These are phyloP conservation scores for Ferdinandea cuprea DNA, from an alignment of 2,888 invertebrate species.

Conservation along the genomic window DNA sequence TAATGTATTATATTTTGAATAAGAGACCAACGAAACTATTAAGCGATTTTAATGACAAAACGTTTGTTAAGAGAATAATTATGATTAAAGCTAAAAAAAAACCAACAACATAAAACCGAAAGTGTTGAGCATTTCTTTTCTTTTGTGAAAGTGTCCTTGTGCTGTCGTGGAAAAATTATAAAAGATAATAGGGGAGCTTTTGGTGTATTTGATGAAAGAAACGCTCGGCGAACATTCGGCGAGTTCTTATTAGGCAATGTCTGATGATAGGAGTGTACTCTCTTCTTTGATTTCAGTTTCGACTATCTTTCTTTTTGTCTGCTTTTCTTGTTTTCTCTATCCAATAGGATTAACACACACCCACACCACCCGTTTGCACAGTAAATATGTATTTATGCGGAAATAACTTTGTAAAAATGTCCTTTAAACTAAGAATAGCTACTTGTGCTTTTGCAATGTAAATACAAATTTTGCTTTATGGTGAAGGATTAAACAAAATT, in stretches of 20 bases:
- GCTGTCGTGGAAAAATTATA: not conserved
- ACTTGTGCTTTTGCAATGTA: not conserved
- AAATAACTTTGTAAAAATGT: slow-evolving; percentile 4
- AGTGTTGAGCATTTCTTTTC: slow-evolving; percentile 38
- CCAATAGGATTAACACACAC: not conserved
- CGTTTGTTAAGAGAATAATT: slow-evolving; percentile 37
- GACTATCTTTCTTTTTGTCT: slow-evolving; percentile 36
- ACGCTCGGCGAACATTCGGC: not conserved
- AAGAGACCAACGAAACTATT: slow-evolving; percentile 41
- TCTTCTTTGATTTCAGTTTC: slow-evolving; percentile 35
- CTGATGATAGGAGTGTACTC: not conserved
- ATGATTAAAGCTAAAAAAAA: slow-evolving; percentile 51
- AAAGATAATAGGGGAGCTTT: not conserved
- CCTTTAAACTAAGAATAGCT: not conserved
- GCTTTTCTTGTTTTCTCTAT: slow-evolving; percentile 16
- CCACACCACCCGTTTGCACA: not conserved
- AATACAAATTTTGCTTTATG: not conserved
- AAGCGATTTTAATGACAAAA: slow-evolving; percentile 24
- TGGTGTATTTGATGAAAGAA: not conserved
- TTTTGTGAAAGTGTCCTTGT: slow-evolving; percentile 36
- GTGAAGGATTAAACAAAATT: not conserved
- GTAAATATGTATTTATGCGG: not conserved
- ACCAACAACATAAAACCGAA: slow-evolving; percentile 22
- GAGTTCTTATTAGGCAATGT: not conserved
- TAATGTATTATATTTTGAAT: slow-evolving; percentile 57